A percentile compares a stretch with the other conserved stretches of the same genome.
These are phyloP conservation scores for Pachymerium ferrugineum DNA, from an alignment of 2,888 invertebrate species.

Conservation along the genomic window DNA sequence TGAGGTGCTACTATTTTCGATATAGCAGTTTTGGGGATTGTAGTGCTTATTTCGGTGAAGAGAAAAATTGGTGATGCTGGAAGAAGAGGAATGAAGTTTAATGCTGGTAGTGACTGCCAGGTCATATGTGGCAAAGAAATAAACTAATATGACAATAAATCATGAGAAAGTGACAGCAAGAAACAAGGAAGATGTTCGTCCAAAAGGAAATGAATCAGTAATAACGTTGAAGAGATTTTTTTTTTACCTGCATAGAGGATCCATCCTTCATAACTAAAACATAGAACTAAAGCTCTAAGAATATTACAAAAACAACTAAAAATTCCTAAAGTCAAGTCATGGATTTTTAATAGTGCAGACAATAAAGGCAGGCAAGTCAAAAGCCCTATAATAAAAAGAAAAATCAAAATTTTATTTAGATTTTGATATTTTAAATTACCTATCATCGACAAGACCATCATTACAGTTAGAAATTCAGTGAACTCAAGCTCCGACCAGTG, in stretches of 20 bases:
- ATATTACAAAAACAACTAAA: not conserved
- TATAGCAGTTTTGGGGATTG: not conserved
- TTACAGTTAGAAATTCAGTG: not conserved
- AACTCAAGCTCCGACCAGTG: not conserved
- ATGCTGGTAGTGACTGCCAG: too few relatives aligned
- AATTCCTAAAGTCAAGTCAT: not conserved
- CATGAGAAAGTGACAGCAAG: too few relatives aligned
- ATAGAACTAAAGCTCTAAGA: not conserved
- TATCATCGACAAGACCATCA: not conserved
- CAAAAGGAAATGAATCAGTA: too few relatives aligned
- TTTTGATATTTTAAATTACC: too few relatives aligned
- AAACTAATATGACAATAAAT: too few relatives aligned
- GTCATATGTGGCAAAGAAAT: too few relatives aligned
- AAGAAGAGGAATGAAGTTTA: too few relatives aligned
- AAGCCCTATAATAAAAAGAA: too few relatives aligned
- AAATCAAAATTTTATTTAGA: too few relatives aligned
- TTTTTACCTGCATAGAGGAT: not conserved
- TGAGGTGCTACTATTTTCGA: not conserved
- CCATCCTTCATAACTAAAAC: not conserved
- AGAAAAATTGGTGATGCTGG: not conserved
- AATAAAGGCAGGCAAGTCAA: too few relatives aligned
- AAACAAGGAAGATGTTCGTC: too few relatives aligned
- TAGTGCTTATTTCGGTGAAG: not conserved
- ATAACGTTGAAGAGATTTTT: too few relatives aligned
- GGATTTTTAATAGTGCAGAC: not conserved